These are phyloP conservation scores for Orchestes rusci DNA, from an alignment of 2,888 invertebrate species.

Conservation along the genomic window DNA sequence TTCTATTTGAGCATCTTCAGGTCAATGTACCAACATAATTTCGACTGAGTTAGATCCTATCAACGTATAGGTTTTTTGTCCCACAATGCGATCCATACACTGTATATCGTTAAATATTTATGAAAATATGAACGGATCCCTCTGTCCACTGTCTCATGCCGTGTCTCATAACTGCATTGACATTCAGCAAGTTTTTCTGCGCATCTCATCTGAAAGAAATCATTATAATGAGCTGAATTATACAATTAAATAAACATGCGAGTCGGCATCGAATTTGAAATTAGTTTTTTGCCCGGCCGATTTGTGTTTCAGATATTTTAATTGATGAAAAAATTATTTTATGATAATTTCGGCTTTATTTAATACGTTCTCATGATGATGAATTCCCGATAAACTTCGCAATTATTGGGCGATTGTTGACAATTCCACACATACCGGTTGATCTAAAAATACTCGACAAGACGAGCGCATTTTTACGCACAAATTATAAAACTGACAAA, in stretches of 20 bases:
- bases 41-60: too few species aligned
- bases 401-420: too few species aligned
- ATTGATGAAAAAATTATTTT: slow-evolving; percentile 14
- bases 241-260: slow-evolving; percentile 32
- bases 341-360: slow-evolving; percentile 9
- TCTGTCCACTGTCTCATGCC: too few species aligned
- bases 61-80: too few species aligned
- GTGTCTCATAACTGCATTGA: slow-evolving; percentile 27
- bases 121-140: slow-evolving; percentile 28
- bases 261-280: slow-evolving; percentile 29
- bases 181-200: slow-evolving; percentile 29
- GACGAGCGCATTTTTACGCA: too few species aligned
- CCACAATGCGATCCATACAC: slow-evolving; percentile 2
- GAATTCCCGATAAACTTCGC: too few species aligned
- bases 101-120: slow-evolving; percentile 27
- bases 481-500: too few species aligned
- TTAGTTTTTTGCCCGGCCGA: slow-evolving; percentile 25
- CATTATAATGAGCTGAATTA: slow-evolving; percentile 33
- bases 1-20: too few species aligned
- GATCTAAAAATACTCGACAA: too few species aligned
- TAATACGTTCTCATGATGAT: too few species aligned
- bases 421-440: too few species aligned
- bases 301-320: slow-evolving; percentile 18
- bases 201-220: slow-evolving; percentile 25
- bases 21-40: too few species aligned